phyloP scores from a whole-genome alignment of 2,797 vertebrate genomes.

The Epinephelus malabaricus region DNA sequence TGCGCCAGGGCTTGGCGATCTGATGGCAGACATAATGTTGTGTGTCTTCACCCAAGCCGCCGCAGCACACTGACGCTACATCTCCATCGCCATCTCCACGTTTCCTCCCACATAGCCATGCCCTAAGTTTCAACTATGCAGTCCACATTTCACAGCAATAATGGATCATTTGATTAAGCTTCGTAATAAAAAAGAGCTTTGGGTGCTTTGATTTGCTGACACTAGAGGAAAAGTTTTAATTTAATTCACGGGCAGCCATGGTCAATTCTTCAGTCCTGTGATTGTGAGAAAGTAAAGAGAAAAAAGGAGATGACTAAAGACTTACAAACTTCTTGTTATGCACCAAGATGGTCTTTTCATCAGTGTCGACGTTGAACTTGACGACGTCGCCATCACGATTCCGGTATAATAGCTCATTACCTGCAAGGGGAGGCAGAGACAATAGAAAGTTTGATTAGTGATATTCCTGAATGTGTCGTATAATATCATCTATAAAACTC shows the following conservation, averaged over 20 bases:
- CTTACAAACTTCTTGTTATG: constrained; percentile 98
- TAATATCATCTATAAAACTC: neutral
- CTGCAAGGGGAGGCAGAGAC: constrained; percentile 73
- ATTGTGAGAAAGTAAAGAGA: neutral
- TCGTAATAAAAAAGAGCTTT: constrained; percentile 39
- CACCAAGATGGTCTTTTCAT: constrained; percentile 90
- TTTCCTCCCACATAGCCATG: constrained; percentile 3
- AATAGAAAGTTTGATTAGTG: neutral
- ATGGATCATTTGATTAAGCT: constrained; percentile 63
- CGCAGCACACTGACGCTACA: constrained; percentile 11
- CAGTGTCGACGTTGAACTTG: constrained; percentile 90
- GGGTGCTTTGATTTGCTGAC: constrained; percentile 67
- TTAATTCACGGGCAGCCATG: constrained; percentile 16
- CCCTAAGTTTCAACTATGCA: constrained; percentile 46
- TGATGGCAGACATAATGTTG: constrained; percentile 76
- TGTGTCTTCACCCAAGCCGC: constrained; percentile 57
- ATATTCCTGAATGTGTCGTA: neutral
- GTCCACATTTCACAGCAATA: constrained; percentile 51
- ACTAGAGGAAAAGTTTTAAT: constrained; percentile 47
- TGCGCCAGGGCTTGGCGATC: constrained; percentile 48
- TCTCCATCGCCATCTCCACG: constrained; percentile 40
- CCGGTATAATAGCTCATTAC: constrained; percentile 93
- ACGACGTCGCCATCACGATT: constrained; percentile 91
- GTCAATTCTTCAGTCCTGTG: constrained; percentile 7
- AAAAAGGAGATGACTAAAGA: constrained; percentile 48